Conservation (phyloP, 2,888 invertebrate genomes). For the Keiferia lycopersicella region DNA sequence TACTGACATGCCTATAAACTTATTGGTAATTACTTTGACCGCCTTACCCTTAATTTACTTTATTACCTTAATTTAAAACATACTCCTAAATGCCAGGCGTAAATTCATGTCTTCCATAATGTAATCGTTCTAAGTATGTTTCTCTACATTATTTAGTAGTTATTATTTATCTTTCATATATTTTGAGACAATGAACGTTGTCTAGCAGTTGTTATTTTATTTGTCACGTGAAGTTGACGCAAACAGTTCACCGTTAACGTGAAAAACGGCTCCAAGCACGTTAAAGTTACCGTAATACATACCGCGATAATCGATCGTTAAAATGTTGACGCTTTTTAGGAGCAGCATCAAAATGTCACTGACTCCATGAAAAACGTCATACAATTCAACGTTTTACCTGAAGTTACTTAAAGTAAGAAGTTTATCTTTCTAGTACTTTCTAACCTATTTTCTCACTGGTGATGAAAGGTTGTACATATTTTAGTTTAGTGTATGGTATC, state of each 20-base stretch:
- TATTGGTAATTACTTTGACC: background rate
- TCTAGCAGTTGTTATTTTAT: slow-evolving; percentile 2
- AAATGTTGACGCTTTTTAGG: background rate
- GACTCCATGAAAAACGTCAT: background rate
- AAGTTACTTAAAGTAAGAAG: no score
- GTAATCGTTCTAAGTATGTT: no score
- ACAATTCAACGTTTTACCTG: background rate
- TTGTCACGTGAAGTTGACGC: slow-evolving; percentile 16
- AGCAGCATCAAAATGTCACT: background rate
- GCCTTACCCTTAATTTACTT: background rate
- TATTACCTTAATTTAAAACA: no score
- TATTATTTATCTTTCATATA: no score
- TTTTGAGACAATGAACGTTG: background rate
- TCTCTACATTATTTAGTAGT: no score
- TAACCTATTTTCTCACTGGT: no score
- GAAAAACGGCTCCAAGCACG: slow-evolving; percentile 4
- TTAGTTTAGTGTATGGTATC: no score
- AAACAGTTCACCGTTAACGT: slow-evolving; percentile 15
- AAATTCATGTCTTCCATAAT: no score
- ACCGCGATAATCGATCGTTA: background rate
- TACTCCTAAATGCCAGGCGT: no score
- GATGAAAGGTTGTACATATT: no score
- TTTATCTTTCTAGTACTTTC: no score
- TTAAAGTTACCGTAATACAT: slow-evolving; percentile 17
- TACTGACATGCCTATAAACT: background rate